These are phyloP conservation scores for Intellagama lesueurii DNA, from an alignment of 2,797 vertebrate species.

Conservation along the genomic window DNA sequence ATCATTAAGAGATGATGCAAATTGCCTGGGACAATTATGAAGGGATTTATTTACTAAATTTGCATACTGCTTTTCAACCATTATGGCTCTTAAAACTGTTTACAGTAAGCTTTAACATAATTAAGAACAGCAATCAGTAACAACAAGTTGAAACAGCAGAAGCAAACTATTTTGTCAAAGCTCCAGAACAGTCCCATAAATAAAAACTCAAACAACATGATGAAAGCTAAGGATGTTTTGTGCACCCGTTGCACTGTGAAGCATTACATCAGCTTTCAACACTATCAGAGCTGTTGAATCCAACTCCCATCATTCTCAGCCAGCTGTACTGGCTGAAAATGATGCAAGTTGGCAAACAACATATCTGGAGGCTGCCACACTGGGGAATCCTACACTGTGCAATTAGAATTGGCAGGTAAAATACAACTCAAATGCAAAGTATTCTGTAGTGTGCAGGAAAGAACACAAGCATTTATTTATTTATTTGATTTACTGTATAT, in stretches of 20 bases:
- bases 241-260: neutral
- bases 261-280: neutral
- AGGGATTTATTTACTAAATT: neutral
- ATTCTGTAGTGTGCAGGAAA: neutral
- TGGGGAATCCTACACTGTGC: neutral
- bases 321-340: neutral
- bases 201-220: neutral
- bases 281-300: neutral
- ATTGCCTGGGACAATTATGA: neutral
- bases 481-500: no score
- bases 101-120: neutral
- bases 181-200: neutral
- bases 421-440: neutral
- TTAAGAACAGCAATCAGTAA: neutral
- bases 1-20: neutral
- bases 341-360: neutral
- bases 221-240: neutral
- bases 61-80: neutral
- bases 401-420: neutral
- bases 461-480: no score
- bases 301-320: neutral
- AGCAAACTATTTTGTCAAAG: neutral
- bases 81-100: neutral
- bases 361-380: neutral
- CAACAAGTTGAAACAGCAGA: neutral